Conservation (phyloP, 2,888 invertebrate genomes). For the Clanis bilineata region DNA sequence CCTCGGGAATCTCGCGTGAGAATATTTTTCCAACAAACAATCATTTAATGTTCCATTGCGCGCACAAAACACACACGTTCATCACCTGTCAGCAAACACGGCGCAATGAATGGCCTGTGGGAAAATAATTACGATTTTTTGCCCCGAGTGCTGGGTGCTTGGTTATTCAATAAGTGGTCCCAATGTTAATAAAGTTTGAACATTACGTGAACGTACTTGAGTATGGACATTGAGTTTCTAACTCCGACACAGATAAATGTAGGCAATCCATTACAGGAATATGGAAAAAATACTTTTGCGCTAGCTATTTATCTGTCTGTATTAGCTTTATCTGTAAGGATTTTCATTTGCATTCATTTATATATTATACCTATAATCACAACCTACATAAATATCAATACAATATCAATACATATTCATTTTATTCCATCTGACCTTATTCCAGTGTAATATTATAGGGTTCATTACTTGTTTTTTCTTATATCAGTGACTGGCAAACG, state of each 20-base stretch:
- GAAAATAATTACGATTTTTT: not conserved
- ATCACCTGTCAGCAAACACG: not conserved
- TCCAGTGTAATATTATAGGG: no score
- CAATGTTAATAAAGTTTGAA: slow-evolving; percentile 14
- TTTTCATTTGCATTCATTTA: not conserved
- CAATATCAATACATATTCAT: no score
- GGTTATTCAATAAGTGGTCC: slow-evolving; percentile 16
- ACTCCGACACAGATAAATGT: slow-evolving; percentile 9
- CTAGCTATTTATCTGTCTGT: not conserved
- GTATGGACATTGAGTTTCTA: slow-evolving; percentile 13
- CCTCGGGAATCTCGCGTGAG: slow-evolving; percentile 34
- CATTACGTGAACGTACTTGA: slow-evolving; percentile 18
- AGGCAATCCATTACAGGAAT: slow-evolving; percentile 1
- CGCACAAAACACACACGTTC: not conserved
- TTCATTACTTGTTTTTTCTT: no score
- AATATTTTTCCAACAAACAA: slow-evolving; percentile 31
- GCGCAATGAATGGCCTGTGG: not conserved
- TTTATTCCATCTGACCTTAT: no score
- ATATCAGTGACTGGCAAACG: no score
- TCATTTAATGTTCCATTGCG: slow-evolving; percentile 19
- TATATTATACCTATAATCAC: no score
- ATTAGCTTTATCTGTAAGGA: not conserved
- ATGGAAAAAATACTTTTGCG: not conserved
- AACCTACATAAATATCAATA: no score
- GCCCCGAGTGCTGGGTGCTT: slow-evolving; percentile 10